Evolutionary conservation across 2,888 invertebrate genomes (phyloP).

Genomic region (Acleris cristana): DNA sequence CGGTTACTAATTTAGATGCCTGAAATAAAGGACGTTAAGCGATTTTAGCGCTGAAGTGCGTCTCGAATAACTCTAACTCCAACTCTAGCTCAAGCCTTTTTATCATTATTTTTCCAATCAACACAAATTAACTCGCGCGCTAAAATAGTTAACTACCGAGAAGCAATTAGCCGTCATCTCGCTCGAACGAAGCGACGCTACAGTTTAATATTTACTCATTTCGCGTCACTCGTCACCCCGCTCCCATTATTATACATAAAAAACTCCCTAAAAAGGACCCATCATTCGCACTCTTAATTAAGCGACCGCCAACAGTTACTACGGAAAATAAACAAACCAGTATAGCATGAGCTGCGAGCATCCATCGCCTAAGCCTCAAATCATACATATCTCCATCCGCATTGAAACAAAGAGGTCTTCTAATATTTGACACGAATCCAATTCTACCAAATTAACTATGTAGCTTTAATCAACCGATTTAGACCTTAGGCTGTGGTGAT

Average conservation of each 20-base stretch:
- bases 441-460: conserved; percentile 32
- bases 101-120: too few species aligned
- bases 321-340: conserved; percentile 66
- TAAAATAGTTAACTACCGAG: not conserved
- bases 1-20: too few species aligned
- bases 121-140: too few species aligned
- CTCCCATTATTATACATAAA: conserved; percentile 60
- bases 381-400: conserved; percentile 42
- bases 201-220: conserved; percentile 44
- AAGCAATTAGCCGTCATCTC: conserved; percentile 23
- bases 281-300: conserved; percentile 80
- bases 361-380: conserved; percentile 39
- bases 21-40: too few species aligned
- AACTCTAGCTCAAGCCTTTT: too few species aligned
- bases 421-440: conserved; percentile 52
- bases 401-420: conserved; percentile 55
- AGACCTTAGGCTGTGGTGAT: conserved; percentile 43
- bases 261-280: conserved; percentile 64
- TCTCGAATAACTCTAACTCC: too few species aligned
- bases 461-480: conserved; percentile 39
- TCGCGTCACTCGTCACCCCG: conserved; percentile 52
- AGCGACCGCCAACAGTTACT: conserved; percentile 59
- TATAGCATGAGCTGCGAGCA: conserved; percentile 51
- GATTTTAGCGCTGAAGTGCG: too few species aligned
- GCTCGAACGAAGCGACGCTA: conserved; percentile 15